These are phyloP conservation scores for Cydia strobilella DNA, from an alignment of 1,140 invertebrate species.

Conservation along the genomic window DNA sequence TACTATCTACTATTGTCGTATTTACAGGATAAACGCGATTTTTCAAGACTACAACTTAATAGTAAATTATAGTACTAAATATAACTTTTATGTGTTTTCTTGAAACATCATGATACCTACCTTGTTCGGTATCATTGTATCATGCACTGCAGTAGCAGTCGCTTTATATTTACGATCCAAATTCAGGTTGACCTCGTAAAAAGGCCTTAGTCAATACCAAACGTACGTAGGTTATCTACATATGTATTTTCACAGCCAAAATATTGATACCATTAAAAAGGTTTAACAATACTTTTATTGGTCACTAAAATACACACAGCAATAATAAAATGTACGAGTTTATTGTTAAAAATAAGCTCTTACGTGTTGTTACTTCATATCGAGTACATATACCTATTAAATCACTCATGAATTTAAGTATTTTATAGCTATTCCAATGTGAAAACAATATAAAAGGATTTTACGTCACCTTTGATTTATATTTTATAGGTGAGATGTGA, in stretches of 20 bases:
- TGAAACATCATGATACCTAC: not conserved
- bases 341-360: conserved; percentile 22
- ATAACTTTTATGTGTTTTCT: not conserved
- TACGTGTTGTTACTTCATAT: conserved; percentile 51
- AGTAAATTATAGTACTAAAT: too few species aligned
- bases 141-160: not conserved
- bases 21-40: too few species aligned
- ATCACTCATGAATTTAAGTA: conserved; percentile 75
- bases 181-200: not conserved
- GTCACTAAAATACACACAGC: conserved; percentile 21
- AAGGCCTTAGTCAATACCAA: not conserved
- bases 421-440: conserved; percentile 76
- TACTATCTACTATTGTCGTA: too few species aligned
- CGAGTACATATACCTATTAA: conserved; percentile 61
- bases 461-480: conserved; percentile 75
- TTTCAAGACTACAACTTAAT: too few species aligned
- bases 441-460: conserved; percentile 79
- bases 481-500: conserved; percentile 75
- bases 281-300: conserved; percentile 28
- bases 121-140: not conserved
- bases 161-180: not conserved
- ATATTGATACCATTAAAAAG: conserved; percentile 6
- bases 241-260: not conserved
- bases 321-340: conserved; percentile 27
- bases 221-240: not conserved